phyloP scores from a whole-genome alignment of 2,797 vertebrate species.

The Gymnoscopelus microlampas region DNA sequence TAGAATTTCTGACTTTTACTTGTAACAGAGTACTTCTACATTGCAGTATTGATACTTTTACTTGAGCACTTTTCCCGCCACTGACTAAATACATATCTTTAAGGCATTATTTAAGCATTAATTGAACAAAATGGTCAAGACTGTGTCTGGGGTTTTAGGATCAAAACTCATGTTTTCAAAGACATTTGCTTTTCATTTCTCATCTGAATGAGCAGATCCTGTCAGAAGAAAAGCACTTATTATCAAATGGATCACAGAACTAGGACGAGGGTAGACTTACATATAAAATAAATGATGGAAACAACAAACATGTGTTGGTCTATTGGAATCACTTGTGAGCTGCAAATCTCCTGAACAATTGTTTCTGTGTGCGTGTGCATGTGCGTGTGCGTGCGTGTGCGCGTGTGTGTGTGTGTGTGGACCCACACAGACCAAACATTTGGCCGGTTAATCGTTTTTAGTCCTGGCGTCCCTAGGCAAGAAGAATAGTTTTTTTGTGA shows the following conservation, averaged over 20 bases:
- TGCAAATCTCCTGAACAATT: not conserved
- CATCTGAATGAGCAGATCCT: constrained; percentile 5
- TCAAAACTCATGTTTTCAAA: constrained; percentile 8
- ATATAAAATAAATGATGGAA: constrained; percentile 14
- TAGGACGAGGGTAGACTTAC: not conserved
- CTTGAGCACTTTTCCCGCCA: too few species aligned
- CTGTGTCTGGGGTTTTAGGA: constrained; percentile 11
- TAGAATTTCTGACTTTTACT: too few species aligned
- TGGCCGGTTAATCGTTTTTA: too few species aligned
- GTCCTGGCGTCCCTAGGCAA: too few species aligned
- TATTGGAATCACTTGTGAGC: too few species aligned
- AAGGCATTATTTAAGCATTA: not conserved
- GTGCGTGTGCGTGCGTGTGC: not conserved
- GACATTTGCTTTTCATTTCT: constrained; percentile 2
- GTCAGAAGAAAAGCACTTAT: constrained; percentile 1
- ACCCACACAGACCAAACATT: too few species aligned
- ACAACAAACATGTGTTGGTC: constrained; percentile 5
- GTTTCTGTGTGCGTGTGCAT: not conserved
- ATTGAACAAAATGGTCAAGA: not conserved
- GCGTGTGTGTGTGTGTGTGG: not conserved
- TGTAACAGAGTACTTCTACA: too few species aligned
- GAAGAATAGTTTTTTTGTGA: too few species aligned
- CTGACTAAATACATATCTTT: too few species aligned
- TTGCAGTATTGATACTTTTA: too few species aligned
- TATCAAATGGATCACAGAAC: constrained; percentile 11